Base-by-base conservation (phyloP, 2,888 invertebrate species). In the Eudasyphora cyanicolor region DNA sequence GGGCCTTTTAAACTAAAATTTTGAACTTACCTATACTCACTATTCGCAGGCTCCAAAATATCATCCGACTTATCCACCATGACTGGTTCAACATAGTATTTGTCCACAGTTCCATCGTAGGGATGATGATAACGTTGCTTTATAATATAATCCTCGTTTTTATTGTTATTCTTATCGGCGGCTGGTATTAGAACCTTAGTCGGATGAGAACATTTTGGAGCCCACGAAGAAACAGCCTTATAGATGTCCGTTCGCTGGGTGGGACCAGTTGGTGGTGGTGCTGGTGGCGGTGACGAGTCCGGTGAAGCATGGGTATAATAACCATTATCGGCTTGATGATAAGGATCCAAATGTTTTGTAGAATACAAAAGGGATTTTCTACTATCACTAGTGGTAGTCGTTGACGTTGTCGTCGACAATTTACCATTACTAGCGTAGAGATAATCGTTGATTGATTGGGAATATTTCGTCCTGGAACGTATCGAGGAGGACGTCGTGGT, bases 201-300 rank as follows among this genome's bases (percentile, higher is more conserved):
- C 86, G 90, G 88, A 87, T 91, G 92, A 86, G 91, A 92, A 89
- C 92, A 96, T 93, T 96, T 96, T 90, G 95, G 95, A 90, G 95
- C 95, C 96, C 96, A 96, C 88, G 95, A 95, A 87, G 94, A 93
- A 90, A 95, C 94, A 82, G 95, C 95, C 88, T 95, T 94, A 92
- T 95, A 95, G 85, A 95, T 94, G 86, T 95, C 94, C 75, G 95
- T 95, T 91, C 89, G 86, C 24, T 78, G 49, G 6, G 42, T 14
- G n/a, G 54, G n/a, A 42, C 81, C 62, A 1, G 54, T 29, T 90
- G 84, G 82, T 64, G 14, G 70, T 21, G 42, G 38, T 57, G 71
- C 32, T 19, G 87, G 86, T 12, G 89, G 87, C 70, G 87, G 87
- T 21, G 91, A 91, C n/a, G 90, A 89, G 54, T 91, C 88, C 3